Evolutionary conservation across 2,113 vertebrate species (phyloP).

Genomic region (Pseudorasbora parva): DNA sequence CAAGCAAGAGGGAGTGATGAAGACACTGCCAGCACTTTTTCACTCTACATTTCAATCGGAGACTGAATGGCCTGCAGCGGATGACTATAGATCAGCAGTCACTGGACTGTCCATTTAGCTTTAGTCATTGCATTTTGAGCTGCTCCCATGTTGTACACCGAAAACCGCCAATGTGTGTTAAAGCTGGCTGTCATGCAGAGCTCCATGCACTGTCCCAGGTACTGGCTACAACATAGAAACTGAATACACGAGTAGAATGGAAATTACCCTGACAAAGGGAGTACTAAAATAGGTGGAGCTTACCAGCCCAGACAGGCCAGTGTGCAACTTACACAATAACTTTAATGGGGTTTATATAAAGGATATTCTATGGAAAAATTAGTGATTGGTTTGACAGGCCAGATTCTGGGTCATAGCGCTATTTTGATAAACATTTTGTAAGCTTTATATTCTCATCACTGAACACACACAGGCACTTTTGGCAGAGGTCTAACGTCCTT

Average conservation of each 20-base stretch:
- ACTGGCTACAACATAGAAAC: background rate
- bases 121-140: conserved; percentile 22
- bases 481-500: too few species aligned
- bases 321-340: background rate
- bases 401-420: too few species aligned
- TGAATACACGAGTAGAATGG: background rate
- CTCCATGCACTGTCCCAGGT: conserved; percentile 32
- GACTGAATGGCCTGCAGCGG: conserved; percentile 20
- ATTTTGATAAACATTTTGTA: too few species aligned
- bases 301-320: background rate
- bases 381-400: background rate
- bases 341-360: background rate
- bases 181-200: conserved; percentile 30
- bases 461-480: too few species aligned
- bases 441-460: too few species aligned
- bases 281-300: conserved; percentile 3
- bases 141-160: conserved; percentile 12
- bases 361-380: background rate
- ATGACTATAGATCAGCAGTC: conserved; percentile 3
- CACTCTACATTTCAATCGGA: conserved; percentile 68
- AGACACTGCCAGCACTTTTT: conserved; percentile 52
- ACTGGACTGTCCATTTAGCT: conserved; percentile 23
- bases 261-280: conserved; percentile 5
- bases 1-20: conserved; percentile 20
- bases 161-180: conserved; percentile 5